These are phyloP conservation scores for Ctenicera cuprea DNA, from an alignment of 2,888 invertebrate genomes.

Conservation along the genomic window DNA sequence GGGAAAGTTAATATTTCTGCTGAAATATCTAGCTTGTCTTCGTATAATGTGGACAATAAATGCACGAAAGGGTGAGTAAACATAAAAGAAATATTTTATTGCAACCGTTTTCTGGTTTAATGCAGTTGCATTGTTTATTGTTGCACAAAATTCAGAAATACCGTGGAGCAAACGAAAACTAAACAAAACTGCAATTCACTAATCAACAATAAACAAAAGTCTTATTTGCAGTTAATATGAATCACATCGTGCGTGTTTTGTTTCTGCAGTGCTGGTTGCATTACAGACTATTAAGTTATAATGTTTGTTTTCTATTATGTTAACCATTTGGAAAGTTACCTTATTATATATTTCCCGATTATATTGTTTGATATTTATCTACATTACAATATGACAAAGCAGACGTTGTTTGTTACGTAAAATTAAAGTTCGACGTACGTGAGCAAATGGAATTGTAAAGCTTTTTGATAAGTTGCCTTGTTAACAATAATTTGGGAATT, in stretches of 20 bases:
- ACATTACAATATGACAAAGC: neutral
- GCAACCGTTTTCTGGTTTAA: no score
- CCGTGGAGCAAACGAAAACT: no score
- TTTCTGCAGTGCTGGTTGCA: neutral
- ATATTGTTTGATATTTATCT: neutral
- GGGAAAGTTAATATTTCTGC: slow-evolving; percentile 19
- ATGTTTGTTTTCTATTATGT: no score
- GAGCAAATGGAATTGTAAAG: neutral
- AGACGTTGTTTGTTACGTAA: neutral
- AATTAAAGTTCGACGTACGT: no score
- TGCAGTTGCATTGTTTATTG: no score
- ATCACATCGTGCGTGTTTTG: neutral
- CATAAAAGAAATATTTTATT: neutral
- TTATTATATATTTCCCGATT: neutral
- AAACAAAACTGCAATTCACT: no score
- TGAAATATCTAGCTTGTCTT: slow-evolving; percentile 12
- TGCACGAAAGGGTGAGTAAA: slow-evolving; percentile 18
- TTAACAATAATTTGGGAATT: neutral
- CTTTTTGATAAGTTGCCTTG: neutral
- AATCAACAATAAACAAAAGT: no score
- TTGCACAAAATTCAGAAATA: no score
- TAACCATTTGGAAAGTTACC: no score
- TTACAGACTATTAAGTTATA: no score
- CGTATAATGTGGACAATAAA: slow-evolving; percentile 20
- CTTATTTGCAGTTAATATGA: neutral